Evolutionary conservation across 2,113 vertebrate genomes (phyloP).

Genomic region (Podilymbus podiceps): DNA sequence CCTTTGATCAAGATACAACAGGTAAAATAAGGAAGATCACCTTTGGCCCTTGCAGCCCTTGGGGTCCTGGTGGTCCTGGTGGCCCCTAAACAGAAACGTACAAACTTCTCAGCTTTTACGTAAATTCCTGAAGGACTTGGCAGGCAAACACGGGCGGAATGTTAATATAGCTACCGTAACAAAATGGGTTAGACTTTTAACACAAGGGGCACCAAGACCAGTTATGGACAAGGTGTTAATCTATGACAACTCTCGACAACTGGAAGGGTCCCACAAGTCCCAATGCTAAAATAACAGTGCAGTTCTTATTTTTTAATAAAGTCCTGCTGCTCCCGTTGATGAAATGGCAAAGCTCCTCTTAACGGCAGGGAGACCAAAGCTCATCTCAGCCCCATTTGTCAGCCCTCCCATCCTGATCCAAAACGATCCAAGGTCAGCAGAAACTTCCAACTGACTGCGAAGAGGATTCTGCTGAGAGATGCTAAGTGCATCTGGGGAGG

Average conservation of each 20-base stretch:
- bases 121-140: neutral
- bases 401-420: neutral
- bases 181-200: neutral
- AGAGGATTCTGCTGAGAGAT: neutral
- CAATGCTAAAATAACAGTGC: neutral
- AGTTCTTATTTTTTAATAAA: neutral
- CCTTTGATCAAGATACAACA: neutral
- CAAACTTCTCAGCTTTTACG: neutral
- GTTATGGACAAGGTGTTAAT: neutral
- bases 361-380: neutral
- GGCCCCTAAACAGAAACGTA: conserved; percentile 82
- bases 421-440: neutral
- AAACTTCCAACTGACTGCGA: neutral
- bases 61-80: conserved; percentile 85
- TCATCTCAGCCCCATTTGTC: neutral
- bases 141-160: neutral
- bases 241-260: neutral
- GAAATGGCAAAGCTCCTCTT: neutral
- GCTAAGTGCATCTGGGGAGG: neutral
- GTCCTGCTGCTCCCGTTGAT: neutral
- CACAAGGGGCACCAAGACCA: neutral
- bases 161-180: neutral
- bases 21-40: conserved; percentile 71
- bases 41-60: conserved; percentile 89
- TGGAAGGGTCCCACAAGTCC: neutral